Conservation (phyloP, 2,888 invertebrate genomes). For the Lasioglossum lativentre region DNA sequence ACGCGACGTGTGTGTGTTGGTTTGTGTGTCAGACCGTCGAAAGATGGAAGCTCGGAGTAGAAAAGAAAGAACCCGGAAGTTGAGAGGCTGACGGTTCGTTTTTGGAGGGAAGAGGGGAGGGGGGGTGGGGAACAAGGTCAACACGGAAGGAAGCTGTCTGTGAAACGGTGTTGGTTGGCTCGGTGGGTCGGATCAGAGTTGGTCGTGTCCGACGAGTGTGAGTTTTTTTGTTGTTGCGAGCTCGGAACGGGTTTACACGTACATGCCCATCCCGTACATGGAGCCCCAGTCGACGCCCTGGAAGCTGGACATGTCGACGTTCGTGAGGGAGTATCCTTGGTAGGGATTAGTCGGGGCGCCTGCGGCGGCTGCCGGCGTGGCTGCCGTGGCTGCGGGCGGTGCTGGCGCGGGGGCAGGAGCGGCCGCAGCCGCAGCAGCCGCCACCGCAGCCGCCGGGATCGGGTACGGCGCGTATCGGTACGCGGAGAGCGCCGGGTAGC, state of each 20-base stretch:
- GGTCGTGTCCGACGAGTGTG: not conserved
- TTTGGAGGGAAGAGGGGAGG: too few species aligned
- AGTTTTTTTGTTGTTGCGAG: not conserved
- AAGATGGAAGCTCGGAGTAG: constrained; percentile 11
- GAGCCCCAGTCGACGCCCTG: constrained; percentile 96
- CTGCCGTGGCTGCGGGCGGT: constrained; percentile 86
- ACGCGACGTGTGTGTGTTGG: too few species aligned
- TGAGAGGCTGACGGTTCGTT: not conserved
- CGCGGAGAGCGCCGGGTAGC: constrained; percentile 85
- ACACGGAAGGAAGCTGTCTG: not conserved
- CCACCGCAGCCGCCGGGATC: constrained; percentile 80
- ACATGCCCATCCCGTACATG: constrained; percentile 97
- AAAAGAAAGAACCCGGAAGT: constrained; percentile 8
- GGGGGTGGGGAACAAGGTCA: constrained; percentile 1
- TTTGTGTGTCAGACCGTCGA: not conserved
- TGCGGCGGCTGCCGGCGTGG: constrained; percentile 85
- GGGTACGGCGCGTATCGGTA: constrained; percentile 82
- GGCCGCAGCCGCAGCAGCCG: constrained; percentile 82
- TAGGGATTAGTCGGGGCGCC: constrained; percentile 90
- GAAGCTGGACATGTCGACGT: constrained; percentile 96
- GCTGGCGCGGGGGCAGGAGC: constrained; percentile 87
- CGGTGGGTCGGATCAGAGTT: constrained; percentile 11
- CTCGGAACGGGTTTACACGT: constrained; percentile 87
- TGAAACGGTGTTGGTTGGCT: not conserved
- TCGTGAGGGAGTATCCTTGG: constrained; percentile 93